Conservation (phyloP, 2,113 vertebrate genomes). For the Melanostigma gelatinosum region DNA sequence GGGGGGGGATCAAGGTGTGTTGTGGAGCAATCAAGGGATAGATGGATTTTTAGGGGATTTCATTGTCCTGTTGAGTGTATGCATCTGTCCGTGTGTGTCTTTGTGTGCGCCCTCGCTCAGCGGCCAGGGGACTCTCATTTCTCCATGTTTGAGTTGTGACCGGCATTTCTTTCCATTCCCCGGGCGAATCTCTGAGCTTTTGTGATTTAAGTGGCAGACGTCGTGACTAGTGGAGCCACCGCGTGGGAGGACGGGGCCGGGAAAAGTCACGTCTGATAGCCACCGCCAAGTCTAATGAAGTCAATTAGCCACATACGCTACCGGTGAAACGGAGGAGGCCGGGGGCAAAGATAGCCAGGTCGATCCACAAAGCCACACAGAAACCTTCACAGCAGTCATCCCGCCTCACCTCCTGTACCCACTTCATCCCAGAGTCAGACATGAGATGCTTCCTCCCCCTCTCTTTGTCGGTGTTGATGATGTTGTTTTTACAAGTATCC, state of each 20-base stretch:
- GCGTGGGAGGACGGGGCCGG: conserved; percentile 63
- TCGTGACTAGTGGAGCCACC: conserved; percentile 73
- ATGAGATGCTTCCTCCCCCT: not conserved
- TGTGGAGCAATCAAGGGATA: conserved; percentile 54
- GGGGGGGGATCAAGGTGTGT: conserved; percentile 71
- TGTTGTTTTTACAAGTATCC: conserved; percentile 13
- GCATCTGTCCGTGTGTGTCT: conserved; percentile 45
- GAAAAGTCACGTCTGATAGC: conserved; percentile 64
- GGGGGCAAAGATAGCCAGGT: conserved; percentile 30
- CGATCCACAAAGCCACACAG: not conserved
- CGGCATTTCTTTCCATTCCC: conserved; percentile 64
- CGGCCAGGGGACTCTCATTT: conserved; percentile 49
- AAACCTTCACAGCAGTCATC: not conserved
- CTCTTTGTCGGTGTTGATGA: not conserved
- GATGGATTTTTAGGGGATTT: conserved; percentile 56
- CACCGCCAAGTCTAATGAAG: conserved; percentile 64
- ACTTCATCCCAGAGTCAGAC: not conserved
- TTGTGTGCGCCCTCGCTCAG: conserved; percentile 28
- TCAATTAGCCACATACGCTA: conserved; percentile 43
- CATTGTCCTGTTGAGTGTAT: conserved; percentile 69
- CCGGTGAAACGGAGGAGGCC: not conserved
- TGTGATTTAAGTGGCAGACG: conserved; percentile 75
- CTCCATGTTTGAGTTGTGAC: conserved; percentile 74
- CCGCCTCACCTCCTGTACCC: not conserved
- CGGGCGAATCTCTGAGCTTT: conserved; percentile 49